These are phyloP conservation scores for Falcunculus frontatus DNA, from an alignment of 2,113 vertebrate genomes.

Conservation along the genomic window DNA sequence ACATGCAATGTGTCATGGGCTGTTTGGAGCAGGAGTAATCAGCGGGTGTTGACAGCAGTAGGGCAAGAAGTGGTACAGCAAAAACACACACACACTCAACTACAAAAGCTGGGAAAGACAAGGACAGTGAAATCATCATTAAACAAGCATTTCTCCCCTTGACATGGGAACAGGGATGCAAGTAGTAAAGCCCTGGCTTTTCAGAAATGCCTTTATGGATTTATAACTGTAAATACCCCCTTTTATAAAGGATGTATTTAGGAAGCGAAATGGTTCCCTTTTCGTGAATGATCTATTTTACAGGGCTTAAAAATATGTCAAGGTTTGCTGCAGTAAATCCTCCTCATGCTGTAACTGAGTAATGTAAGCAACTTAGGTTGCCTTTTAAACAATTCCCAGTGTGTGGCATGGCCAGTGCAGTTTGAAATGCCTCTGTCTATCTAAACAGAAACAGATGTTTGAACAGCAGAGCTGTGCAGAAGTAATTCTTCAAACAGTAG, in stretches of 20 bases:
- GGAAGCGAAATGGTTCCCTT: constrained; percentile 42
- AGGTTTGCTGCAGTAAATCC: constrained; percentile 61
- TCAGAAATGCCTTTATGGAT: constrained; percentile 7
- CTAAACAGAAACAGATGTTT: constrained; percentile 81
- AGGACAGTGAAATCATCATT: not conserved
- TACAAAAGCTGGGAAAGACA: not conserved
- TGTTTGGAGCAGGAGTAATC: not conserved
- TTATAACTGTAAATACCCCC: not conserved
- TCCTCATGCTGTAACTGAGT: constrained; percentile 53
- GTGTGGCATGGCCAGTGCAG: constrained; percentile 64
- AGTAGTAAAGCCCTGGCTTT: not conserved
- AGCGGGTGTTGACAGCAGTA: not conserved
- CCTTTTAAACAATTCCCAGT: constrained; percentile 69
- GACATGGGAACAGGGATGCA: not conserved
- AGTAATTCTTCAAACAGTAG: constrained; percentile 72
- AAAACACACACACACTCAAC: not conserved
- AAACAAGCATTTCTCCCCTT: not conserved
- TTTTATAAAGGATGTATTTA: constrained; percentile 31
- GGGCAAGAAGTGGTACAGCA: constrained; percentile 14
- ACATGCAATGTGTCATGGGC: not conserved
- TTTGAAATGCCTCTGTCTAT: constrained; percentile 66
- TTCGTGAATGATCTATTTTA: constrained; percentile 55
- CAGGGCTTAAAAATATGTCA: constrained; percentile 59
- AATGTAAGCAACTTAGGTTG: constrained; percentile 64
- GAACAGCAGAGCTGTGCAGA: constrained; percentile 54